Evolutionary conservation across 2,888 invertebrate genomes (phyloP), one percentile per base, ranked within the genome.

Genomic region (Salticus scenicus): DNA sequence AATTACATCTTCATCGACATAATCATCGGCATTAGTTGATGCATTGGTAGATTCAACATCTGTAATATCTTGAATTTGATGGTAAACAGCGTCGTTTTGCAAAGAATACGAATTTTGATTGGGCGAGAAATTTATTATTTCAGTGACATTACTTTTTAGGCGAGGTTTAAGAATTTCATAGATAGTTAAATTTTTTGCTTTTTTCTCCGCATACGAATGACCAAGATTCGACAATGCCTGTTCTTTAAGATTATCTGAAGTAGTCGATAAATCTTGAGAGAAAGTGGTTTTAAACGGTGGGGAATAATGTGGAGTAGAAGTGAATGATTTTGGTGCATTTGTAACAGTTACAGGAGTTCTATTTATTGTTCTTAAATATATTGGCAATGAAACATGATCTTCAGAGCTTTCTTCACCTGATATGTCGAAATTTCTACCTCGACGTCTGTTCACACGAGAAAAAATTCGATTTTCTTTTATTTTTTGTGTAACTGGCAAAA

Each of bases 101-200:
- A 57, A 24, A 17, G 24, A 57, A 12, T 17, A 57, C 1, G 57
- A n/a, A 24, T 5, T 57, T 7, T 57, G 24, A 24, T 57, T 12
- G 5, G 24, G 24, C 24, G 57, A 57, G 24, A 20, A 20, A 20
- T 57, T 17, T 14, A 47, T 5, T n/a, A 17, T 2, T 12, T n/a
- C 57, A 24, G 17, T 17, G 4, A 24, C 2, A 4, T 57, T 17
- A 28, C 31, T 17, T 42, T 37, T 41, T 4, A 84, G 28, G 14
- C 77, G 72, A 4, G 83, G 83, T 12, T 76, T 72, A 1, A 84
- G 67, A 17, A 72, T 28, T 30, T 84, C 77, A 51, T 84, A 84
- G 57, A 77, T 57, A 0, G 81, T 74, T 28, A 67, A 20, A 28
- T 75, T 82, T 28, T 42, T 28, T 17, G 70, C 57, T 24, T 57